Percentiles rank a stretch among this genome's conserved stretches.
These are phyloP conservation scores for Thermophis baileyi DNA, from an alignment of 2,113 vertebrate genomes.

Conservation along the genomic window DNA sequence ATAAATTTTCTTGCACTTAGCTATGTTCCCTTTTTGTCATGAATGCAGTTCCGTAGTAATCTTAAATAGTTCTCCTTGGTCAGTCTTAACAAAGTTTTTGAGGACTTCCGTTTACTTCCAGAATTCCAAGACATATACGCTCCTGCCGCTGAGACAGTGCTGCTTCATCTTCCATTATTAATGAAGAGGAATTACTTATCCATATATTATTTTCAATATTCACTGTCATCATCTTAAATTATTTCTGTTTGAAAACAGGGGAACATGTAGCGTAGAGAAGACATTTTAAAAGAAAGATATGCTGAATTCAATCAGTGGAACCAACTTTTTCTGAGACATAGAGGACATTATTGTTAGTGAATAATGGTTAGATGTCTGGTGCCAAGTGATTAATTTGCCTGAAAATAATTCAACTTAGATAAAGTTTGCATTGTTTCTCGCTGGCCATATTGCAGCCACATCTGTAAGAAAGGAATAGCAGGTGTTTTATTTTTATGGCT, in stretches of 20 bases:
- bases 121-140: background rate
- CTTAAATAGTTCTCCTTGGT: background rate
- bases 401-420: slow-evolving; percentile 54
- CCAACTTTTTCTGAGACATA: background rate
- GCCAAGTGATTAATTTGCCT: slow-evolving; percentile 49
- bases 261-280: background rate
- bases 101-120: background rate
- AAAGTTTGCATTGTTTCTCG: slow-evolving; percentile 49
- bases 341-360: slow-evolving; percentile 20
- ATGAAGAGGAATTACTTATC: background rate
- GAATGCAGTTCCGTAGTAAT: background rate
- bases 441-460: slow-evolving; percentile 54
- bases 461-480: slow-evolving; percentile 58
- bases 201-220: background rate
- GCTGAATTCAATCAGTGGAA: background rate
- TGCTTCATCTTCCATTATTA: background rate
- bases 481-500: slow-evolving; percentile 54
- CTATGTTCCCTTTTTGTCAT: background rate
- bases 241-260: background rate
- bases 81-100: background rate
- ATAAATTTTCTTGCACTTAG: background rate
- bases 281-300: background rate
- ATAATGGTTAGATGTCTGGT: slow-evolving; percentile 21
- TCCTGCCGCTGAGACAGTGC: background rate
- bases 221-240: background rate